A percentile compares a stretch with the other conserved stretches of the same genome.
These are phyloP conservation scores for Hydrolagus affinis DNA, from an alignment of 2,113 vertebrate species.

Conservation along the genomic window DNA sequence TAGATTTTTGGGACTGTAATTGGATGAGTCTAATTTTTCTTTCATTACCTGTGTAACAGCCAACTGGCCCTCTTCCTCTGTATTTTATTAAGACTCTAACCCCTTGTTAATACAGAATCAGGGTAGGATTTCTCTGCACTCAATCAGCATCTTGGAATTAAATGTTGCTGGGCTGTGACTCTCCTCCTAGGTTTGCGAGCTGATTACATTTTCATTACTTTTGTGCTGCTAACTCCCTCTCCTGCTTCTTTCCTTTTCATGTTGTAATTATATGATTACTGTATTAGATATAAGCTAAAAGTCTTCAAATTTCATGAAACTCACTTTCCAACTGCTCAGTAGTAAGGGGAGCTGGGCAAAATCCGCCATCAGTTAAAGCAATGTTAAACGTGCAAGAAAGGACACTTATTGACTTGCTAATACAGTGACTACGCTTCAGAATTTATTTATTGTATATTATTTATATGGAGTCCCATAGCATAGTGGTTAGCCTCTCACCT, in stretches of 20 bases:
- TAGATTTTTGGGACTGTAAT: conserved; percentile 76
- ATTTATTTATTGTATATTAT: too few relatives aligned
- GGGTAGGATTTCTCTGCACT: conserved; percentile 68
- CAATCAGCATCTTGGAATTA: conserved; percentile 66
- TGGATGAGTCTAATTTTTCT: conserved; percentile 80
- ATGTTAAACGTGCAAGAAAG: too few relatives aligned
- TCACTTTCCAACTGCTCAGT: not conserved
- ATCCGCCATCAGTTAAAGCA: too few relatives aligned
- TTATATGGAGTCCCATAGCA: too few relatives aligned
- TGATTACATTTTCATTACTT: conserved; percentile 32
- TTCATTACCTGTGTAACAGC: conserved; percentile 74
- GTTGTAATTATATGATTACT: conserved; percentile 24
- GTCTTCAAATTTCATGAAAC: conserved; percentile 9
- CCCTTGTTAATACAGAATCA: conserved; percentile 74
- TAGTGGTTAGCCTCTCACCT: too few relatives aligned
- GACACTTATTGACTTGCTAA: too few relatives aligned
- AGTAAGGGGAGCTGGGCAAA: not conserved
- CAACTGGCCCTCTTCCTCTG: conserved; percentile 70
- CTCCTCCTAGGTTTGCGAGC: conserved; percentile 9
- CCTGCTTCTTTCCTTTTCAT: not conserved
- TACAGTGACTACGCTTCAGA: too few relatives aligned
- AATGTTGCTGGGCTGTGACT: not conserved
- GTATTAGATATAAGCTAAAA: conserved; percentile 5
- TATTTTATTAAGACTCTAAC: conserved; percentile 78
- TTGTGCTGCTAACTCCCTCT: conserved; percentile 17